phyloP scores from a whole-genome alignment of 2,113 vertebrate species.

The Melanerpes aurifrons region DNA sequence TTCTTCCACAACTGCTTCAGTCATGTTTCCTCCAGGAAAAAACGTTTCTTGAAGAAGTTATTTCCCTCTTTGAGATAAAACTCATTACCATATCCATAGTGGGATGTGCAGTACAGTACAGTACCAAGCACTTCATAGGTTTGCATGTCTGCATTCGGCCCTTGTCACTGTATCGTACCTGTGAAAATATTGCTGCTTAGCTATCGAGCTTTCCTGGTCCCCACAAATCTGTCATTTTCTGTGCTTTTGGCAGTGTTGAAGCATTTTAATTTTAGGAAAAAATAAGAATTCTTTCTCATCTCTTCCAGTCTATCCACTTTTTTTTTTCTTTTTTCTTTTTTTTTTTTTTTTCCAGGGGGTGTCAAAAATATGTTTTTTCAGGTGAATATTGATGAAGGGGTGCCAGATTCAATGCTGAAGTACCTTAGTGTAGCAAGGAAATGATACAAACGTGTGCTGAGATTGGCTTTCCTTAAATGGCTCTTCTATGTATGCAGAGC shows the following conservation, averaged over 20 bases:
- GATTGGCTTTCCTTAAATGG: not conserved
- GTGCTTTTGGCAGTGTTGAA: not conserved
- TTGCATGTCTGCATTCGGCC: rapidly evolving
- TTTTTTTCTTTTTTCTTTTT: not conserved
- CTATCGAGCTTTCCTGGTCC: not conserved
- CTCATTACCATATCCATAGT: not conserved
- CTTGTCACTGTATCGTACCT: not conserved
- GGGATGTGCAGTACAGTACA: not conserved
- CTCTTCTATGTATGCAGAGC: rapidly evolving
- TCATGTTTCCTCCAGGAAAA: not conserved
- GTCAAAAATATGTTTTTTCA: not conserved
- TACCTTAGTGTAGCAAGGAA: not conserved
- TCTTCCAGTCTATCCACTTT: not conserved
- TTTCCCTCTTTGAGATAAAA: not conserved
- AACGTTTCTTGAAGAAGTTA: not conserved
- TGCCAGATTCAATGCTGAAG: not conserved
- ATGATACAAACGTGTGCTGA: not conserved
- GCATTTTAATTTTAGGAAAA: not conserved
- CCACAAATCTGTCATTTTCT: not conserved
- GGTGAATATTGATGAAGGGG: not conserved
- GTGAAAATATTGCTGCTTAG: not conserved
- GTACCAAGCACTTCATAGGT: not conserved
- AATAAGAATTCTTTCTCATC: not conserved
- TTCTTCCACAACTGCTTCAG: not conserved
- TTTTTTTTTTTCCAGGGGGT: not conserved